phyloP scores from a whole-genome alignment of 1,140 invertebrate genomes.

The Leptoteleia sp. region DNA sequence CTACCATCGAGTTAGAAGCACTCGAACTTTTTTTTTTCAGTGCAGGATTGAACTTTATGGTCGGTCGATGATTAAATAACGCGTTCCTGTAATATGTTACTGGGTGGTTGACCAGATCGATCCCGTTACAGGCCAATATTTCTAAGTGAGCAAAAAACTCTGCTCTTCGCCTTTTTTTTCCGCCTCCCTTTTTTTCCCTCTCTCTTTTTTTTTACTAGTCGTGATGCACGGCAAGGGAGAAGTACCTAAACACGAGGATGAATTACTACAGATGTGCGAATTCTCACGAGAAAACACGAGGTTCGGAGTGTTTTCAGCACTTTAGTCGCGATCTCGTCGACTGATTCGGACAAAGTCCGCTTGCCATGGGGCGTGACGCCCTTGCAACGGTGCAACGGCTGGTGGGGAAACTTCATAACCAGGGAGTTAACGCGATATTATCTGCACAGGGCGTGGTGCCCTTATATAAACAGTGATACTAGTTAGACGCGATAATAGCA shows the following conservation, averaged over 20 bases:
- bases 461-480: conserved; percentile 39
- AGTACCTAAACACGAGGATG: conserved; percentile 20
- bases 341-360: conserved; percentile 50
- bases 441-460: conserved; percentile 17
- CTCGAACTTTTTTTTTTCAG: too few species aligned
- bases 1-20: too few species aligned
- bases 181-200: too few species aligned
- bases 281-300: conserved; percentile 56
- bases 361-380: conserved; percentile 49
- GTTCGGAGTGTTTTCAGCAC: conserved; percentile 44
- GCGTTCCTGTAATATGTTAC: too few species aligned
- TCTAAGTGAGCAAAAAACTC: too few species aligned
- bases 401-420: conserved; percentile 45
- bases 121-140: too few species aligned
- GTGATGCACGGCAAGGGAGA: neutral
- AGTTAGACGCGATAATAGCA: conserved; percentile 27
- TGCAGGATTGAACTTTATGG: too few species aligned
- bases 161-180: too few species aligned
- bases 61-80: too few species aligned
- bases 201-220: too few species aligned
- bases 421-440: conserved; percentile 47
- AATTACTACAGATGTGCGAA: conserved; percentile 47
- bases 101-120: too few species aligned
- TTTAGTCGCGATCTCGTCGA: conserved; percentile 24
- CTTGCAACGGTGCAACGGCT: conserved; percentile 16